Evolutionary conservation across 23 tunicate species (phyloP).

Genomic region (Oikopleura albicans): DNA sequence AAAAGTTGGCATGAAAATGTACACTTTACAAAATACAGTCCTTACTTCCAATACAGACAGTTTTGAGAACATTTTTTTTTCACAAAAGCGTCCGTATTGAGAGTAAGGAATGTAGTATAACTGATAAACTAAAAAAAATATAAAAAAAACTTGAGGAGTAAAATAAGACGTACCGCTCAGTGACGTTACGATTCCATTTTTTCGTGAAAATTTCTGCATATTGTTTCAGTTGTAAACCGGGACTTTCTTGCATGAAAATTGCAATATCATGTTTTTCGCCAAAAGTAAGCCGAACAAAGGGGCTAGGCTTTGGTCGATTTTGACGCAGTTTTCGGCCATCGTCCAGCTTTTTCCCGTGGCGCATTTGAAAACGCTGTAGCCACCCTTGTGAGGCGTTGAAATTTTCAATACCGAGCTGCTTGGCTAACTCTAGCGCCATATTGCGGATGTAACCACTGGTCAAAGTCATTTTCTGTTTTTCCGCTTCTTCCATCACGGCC

Average conservation of each 20-base stretch:
- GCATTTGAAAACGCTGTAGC: conserved; percentile 17
- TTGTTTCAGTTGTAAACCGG: not conserved
- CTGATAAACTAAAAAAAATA: too few relatives aligned
- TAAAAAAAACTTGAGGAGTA: not conserved
- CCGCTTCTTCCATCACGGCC: conserved; percentile 16
- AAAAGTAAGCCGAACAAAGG: conserved; percentile 9
- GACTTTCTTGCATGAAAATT: not conserved
- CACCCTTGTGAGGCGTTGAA: conserved; percentile 12
- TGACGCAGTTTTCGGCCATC: conserved; percentile 15
- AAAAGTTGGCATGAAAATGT: too few relatives aligned
- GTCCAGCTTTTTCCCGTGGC: conserved; percentile 5
- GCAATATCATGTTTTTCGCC: conserved; percentile 17
- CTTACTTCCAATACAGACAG: too few relatives aligned
- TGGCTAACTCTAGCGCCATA: conserved; percentile 11
- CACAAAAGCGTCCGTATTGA: too few relatives aligned
- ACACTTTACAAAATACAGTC: too few relatives aligned
- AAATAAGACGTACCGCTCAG: not conserved
- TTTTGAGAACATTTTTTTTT: too few relatives aligned
- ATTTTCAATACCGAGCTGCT: conserved; percentile 14
- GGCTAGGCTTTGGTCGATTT: not conserved
- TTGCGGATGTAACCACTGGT: conserved; percentile 3
- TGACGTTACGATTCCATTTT: conserved; percentile 1
- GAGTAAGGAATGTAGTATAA: too few relatives aligned
- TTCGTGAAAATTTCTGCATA: conserved; percentile 14
- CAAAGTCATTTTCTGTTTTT: conserved; percentile 7